phyloP scores from a whole-genome alignment of 30 jellyfish, hydroid and myxozoan genomes.

The Pseudorhiza aurosa region DNA sequence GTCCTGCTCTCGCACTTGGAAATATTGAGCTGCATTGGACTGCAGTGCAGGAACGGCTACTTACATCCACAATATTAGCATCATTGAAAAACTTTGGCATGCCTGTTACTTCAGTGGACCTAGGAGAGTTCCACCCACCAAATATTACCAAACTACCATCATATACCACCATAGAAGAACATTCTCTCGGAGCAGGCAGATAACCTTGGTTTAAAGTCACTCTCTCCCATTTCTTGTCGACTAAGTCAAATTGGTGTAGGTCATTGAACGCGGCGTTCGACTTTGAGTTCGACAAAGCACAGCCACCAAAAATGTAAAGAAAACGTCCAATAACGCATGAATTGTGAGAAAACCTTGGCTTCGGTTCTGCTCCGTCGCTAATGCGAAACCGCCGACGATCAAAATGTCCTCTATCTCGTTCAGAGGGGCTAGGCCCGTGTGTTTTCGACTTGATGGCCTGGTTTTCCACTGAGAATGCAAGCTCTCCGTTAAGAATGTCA shows the following conservation, averaged over 20 bases:
- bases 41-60: slow-evolving; percentile 40
- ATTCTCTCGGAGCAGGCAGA: slow-evolving; percentile 95
- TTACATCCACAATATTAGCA: slow-evolving; percentile 59
- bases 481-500: slow-evolving; percentile 40
- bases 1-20: slow-evolving; percentile 95
- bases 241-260: slow-evolving; percentile 67
- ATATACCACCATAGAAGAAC: slow-evolving; percentile 80
- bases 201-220: slow-evolving; percentile 70
- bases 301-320: slow-evolving; percentile 88
- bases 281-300: slow-evolving; percentile 67
- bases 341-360: slow-evolving; percentile 85
- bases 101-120: slow-evolving; percentile 67
- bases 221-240: slow-evolving; percentile 69
- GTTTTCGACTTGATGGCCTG: slow-evolving; percentile 27
- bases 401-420: slow-evolving; percentile 2
- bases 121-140: slow-evolving; percentile 98
- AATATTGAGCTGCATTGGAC: background rate
- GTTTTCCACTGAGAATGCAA: slow-evolving; percentile 38
- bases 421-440: background rate
- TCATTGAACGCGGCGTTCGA: slow-evolving; percentile 84
- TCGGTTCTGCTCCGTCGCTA: slow-evolving; percentile 51
- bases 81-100: slow-evolving; percentile 88
- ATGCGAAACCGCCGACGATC: slow-evolving; percentile 15
- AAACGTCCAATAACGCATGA: slow-evolving; percentile 61
- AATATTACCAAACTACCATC: slow-evolving; percentile 61